These are phyloP conservation scores for Myodes glareolus DNA, from an alignment of 2,113 vertebrate species.

Conservation along the genomic window DNA sequence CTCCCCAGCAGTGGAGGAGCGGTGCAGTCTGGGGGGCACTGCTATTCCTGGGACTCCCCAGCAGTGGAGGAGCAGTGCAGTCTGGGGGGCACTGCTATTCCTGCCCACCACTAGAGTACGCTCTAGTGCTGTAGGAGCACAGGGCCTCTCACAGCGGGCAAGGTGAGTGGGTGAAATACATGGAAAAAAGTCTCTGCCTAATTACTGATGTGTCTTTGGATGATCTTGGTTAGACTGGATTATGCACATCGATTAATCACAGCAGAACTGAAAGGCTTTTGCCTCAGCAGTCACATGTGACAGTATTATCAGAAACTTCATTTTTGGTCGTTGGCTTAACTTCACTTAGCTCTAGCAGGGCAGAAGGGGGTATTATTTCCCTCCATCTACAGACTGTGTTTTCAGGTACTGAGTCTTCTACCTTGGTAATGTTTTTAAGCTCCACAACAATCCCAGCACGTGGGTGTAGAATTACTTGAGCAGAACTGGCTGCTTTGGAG, in stretches of 20 bases:
- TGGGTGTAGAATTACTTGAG: background rate
- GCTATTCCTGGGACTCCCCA: background rate
- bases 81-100: slow-evolving; percentile 68
- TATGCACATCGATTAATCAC: background rate
- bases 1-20: too few species aligned
- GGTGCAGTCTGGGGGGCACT: too few species aligned
- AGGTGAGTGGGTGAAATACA: background rate
- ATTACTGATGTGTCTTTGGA: slow-evolving; percentile 5
- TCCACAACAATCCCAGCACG: background rate
- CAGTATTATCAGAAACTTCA: background rate
- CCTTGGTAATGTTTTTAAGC: background rate
- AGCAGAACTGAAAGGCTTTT: slow-evolving; percentile 36
- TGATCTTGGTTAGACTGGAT: slow-evolving; percentile 29
- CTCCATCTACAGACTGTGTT: background rate
- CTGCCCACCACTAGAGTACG: slow-evolving; percentile 86
- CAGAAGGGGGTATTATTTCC: background rate
- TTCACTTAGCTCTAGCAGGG: background rate
- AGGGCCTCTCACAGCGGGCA: background rate
- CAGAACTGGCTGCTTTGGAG: background rate
- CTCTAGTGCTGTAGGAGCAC: slow-evolving; percentile 82
- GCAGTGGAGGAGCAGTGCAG: background rate
- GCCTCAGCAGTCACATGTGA: background rate
- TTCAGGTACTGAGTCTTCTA: background rate
- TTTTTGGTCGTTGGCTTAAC: background rate
- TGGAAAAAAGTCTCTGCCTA: background rate